Percentiles rank a stretch among this genome's conserved stretches.
Evolutionary conservation across 2,888 invertebrate genomes (phyloP).

Genomic region (Noctua fimbriata): DNA sequence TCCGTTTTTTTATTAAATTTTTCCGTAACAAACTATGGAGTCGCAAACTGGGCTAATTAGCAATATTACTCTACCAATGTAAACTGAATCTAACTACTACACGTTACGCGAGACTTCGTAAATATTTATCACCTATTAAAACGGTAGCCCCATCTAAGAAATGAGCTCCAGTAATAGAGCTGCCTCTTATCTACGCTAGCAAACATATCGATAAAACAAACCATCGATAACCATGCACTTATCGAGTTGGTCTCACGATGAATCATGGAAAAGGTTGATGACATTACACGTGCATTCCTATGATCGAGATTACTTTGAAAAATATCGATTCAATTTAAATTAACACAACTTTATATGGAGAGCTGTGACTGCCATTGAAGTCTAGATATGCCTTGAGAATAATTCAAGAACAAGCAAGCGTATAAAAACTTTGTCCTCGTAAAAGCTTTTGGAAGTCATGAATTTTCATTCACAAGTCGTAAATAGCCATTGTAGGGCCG

Average conservation of each 20-base stretch:
- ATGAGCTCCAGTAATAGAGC: conserved; percentile 4
- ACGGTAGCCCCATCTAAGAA: conserved; percentile 37
- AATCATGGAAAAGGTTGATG: conserved; percentile 54
- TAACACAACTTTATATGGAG: conserved; percentile 45
- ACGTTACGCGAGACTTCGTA: conserved; percentile 42
- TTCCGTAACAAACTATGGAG: background rate
- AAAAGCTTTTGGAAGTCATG: conserved; percentile 8
- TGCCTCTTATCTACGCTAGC: conserved; percentile 20
- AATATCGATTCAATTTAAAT: conserved; percentile 68
- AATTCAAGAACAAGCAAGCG: conserved; percentile 7
- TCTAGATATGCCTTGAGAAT: conserved; percentile 18
- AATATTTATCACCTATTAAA: conserved; percentile 57
- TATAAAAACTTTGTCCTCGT: conserved; percentile 1
- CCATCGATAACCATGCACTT: conserved; percentile 43
- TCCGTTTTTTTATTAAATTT: background rate
- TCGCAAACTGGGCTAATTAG: conserved; percentile 42
- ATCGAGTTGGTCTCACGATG: conserved; percentile 40
- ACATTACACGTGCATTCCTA: conserved; percentile 45
- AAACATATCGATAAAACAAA: conserved; percentile 47
- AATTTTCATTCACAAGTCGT: conserved; percentile 15
- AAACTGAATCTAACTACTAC: conserved; percentile 37
- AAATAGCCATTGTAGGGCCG: background rate
- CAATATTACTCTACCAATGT: conserved; percentile 33
- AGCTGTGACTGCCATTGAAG: conserved; percentile 32
- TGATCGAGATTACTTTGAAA: conserved; percentile 52